A percentile compares a stretch with the other conserved stretches of the same genome.
Conservation (phyloP, 2,888 invertebrate species). For the Drosophila ezoana region DNA sequence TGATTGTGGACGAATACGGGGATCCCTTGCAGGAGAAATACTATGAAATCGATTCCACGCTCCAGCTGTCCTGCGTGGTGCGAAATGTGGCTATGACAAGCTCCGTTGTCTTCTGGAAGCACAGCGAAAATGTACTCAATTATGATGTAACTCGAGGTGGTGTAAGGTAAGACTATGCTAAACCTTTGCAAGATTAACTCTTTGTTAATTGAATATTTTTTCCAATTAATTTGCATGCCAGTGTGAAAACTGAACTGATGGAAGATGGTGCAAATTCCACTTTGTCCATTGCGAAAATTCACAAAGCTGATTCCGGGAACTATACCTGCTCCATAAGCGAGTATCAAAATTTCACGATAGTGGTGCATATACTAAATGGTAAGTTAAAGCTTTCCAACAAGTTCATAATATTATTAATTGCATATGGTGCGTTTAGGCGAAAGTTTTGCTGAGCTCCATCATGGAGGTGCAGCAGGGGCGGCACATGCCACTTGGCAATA, state of each 20-base stretch:
- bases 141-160: constrained; percentile 86
- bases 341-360: constrained; percentile 85
- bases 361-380: constrained; percentile 87
- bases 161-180: constrained; percentile 84
- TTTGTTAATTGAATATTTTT: neutral
- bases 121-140: constrained; percentile 86
- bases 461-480: constrained; percentile 85
- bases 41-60: constrained; percentile 87
- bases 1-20: constrained; percentile 86
- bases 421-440: constrained; percentile 85
- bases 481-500: constrained; percentile 53
- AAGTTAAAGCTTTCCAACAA: constrained; percentile 49
- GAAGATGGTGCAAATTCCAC: constrained; percentile 86
- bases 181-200: neutral
- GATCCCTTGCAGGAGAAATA: constrained; percentile 86
- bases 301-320: constrained; percentile 86
- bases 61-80: constrained; percentile 86
- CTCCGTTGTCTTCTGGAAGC: constrained; percentile 86
- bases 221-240: constrained; percentile 51
- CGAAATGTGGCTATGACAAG: constrained; percentile 86
- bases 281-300: constrained; percentile 86
- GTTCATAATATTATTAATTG: neutral
- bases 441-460: constrained; percentile 88
- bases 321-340: constrained; percentile 86
- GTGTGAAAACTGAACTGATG: constrained; percentile 86